Percentiles rank a stretch among this genome's conserved stretches.
These are phyloP conservation scores for Eupithecia inturbata DNA, from an alignment of 2,888 invertebrate species.

Conservation along the genomic window DNA sequence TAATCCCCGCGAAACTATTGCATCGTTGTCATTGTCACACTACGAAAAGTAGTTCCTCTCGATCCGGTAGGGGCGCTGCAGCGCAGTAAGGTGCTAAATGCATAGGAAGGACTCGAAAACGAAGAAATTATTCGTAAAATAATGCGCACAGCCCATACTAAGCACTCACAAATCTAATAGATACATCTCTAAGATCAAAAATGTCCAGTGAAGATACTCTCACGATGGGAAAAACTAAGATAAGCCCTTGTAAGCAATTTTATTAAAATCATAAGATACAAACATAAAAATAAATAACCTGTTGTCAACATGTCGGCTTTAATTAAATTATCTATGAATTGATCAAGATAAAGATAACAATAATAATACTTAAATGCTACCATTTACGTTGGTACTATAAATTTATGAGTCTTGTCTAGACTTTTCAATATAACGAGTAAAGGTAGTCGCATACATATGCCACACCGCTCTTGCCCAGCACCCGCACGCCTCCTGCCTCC, in stretches of 20 bases:
- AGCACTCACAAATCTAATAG: too few species aligned
- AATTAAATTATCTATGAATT: constrained; percentile 16
- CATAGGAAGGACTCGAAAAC: too few species aligned
- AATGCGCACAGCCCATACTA: too few species aligned
- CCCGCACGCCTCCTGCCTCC: neutral
- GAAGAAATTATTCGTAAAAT: too few species aligned
- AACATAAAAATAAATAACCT: constrained; percentile 12
- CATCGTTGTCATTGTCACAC: too few species aligned
- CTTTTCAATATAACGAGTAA: constrained; percentile 34
- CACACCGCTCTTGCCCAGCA: neutral
- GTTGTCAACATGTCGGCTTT: constrained; percentile 11
- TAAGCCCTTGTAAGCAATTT: constrained; percentile 2
- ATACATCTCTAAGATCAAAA: too few species aligned
- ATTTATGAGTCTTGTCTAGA: constrained; percentile 30
- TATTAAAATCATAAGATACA: constrained; percentile 10
- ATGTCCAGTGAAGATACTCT: too few species aligned
- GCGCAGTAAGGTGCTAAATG: too few species aligned
- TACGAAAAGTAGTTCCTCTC: too few species aligned
- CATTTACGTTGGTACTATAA: constrained; percentile 8
- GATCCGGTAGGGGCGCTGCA: too few species aligned
- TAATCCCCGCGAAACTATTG: too few species aligned
- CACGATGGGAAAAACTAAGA: neutral
- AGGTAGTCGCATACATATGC: constrained; percentile 9
- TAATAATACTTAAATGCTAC: constrained; percentile 10
- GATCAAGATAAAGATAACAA: constrained; percentile 21